Percentiles rank a stretch among this genome's conserved stretches.
Conservation (phyloP, 1,140 invertebrate species). For the Cotesia typhae region DNA sequence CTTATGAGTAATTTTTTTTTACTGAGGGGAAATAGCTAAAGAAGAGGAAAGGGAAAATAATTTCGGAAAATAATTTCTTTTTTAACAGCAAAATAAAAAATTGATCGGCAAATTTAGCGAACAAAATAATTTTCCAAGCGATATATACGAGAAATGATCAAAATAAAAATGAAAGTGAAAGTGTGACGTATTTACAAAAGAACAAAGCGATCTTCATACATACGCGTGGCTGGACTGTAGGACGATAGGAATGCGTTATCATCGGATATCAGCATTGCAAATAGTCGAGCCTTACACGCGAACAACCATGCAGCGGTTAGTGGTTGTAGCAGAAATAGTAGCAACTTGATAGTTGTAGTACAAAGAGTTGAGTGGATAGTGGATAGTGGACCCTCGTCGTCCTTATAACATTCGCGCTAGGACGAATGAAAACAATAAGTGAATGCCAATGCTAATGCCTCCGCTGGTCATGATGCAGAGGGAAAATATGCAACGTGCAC, state of each 20-base stretch:
- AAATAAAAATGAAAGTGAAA: not conserved
- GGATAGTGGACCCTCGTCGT: slow-evolving; percentile 30
- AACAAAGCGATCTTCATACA: slow-evolving; percentile 2
- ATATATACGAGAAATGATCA: not conserved
- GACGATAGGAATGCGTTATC: slow-evolving; percentile 55
- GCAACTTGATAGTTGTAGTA: not conserved
- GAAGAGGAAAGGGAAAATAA: too few species aligned
- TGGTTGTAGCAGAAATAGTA: slow-evolving; percentile 26
- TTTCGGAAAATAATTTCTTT: too few species aligned
- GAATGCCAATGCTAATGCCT: slow-evolving; percentile 52
- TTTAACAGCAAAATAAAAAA: too few species aligned
- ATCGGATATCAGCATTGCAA: slow-evolving; percentile 56
- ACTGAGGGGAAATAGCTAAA: too few species aligned
- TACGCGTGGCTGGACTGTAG: slow-evolving; percentile 16
- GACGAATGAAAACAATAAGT: slow-evolving; percentile 54
- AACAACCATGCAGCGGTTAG: not conserved
- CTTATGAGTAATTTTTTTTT: too few species aligned
- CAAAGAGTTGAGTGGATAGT: not conserved
- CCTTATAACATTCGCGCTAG: slow-evolving; percentile 35
- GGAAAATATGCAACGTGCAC: slow-evolving; percentile 44
- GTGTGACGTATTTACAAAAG: not conserved
- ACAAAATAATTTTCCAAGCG: too few species aligned
- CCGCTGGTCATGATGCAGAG: slow-evolving; percentile 39
- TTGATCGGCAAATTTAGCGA: too few species aligned
- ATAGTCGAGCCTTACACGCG: slow-evolving; percentile 47